Conservation (phyloP, 1,140 invertebrate species). For the Proctacanthus coquilletti region DNA sequence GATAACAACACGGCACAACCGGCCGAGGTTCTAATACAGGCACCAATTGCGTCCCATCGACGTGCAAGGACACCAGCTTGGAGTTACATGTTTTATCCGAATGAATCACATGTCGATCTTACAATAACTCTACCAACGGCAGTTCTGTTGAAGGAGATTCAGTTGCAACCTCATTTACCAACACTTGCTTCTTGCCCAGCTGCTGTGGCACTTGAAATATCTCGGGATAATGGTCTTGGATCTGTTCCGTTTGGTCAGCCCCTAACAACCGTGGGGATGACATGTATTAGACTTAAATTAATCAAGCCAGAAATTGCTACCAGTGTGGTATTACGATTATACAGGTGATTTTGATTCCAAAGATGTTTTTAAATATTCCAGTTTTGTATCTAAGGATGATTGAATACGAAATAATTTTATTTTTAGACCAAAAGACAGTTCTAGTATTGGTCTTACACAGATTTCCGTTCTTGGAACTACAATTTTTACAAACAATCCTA, state of each 20-base stretch:
- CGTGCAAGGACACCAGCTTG: slow-evolving; percentile 73
- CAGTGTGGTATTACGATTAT: slow-evolving; percentile 37
- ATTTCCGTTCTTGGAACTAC: slow-evolving; percentile 71
- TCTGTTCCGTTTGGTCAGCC: slow-evolving; percentile 42
- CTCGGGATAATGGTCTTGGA: slow-evolving; percentile 38
- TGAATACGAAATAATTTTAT: slow-evolving; percentile 23
- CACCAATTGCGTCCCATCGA: slow-evolving; percentile 58
- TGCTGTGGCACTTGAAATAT: slow-evolving; percentile 70
- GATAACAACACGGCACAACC: slow-evolving; percentile 73
- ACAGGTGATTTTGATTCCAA: slow-evolving; percentile 12
- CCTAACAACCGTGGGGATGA: slow-evolving; percentile 66
- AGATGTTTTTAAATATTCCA: too few relatives aligned
- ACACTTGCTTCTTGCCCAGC: slow-evolving; percentile 78
- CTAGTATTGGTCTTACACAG: slow-evolving; percentile 75
- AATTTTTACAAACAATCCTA: slow-evolving; percentile 28
- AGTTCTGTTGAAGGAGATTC: slow-evolving; percentile 76
- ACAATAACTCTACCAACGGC: slow-evolving; percentile 76
- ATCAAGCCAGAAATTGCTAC: slow-evolving; percentile 66
- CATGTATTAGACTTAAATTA: slow-evolving; percentile 67
- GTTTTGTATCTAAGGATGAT: too few relatives aligned
- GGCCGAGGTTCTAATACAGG: slow-evolving; percentile 68
- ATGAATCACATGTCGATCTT: slow-evolving; percentile 74
- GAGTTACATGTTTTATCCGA: slow-evolving; percentile 86
- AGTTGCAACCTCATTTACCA: slow-evolving; percentile 72
- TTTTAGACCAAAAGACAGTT: slow-evolving; percentile 72